Evolutionary conservation across 2,888 invertebrate species (phyloP).

Genomic region (Macaria notata): DNA sequence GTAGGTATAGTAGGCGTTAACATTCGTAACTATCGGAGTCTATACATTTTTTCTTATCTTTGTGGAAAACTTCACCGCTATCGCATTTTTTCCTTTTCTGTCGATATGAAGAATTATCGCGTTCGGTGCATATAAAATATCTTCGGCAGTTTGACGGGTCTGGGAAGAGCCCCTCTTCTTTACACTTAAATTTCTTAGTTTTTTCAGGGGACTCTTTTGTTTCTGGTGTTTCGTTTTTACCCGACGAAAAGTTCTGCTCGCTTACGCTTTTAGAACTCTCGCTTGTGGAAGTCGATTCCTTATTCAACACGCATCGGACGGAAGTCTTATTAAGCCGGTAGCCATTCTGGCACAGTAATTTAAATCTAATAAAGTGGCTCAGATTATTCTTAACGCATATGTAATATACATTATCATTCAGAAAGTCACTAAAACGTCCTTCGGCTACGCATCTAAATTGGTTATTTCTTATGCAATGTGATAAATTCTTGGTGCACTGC

Average conservation of each 20-base stretch:
- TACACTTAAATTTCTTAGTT: slow-evolving; percentile 36
- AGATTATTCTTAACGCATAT: slow-evolving; percentile 60
- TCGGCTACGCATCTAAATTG: slow-evolving; percentile 70
- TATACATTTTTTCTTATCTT: slow-evolving; percentile 58
- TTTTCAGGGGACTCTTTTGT: not conserved
- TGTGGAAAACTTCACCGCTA: slow-evolving; percentile 66
- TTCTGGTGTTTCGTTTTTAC: slow-evolving; percentile 20
- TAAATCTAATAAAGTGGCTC: slow-evolving; percentile 55
- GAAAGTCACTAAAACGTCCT: slow-evolving; percentile 64
- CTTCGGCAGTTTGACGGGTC: slow-evolving; percentile 62
- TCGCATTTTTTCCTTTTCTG: slow-evolving; percentile 66
- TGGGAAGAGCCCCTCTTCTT: slow-evolving; percentile 39
- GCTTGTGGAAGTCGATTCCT: slow-evolving; percentile 27
- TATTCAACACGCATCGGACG: slow-evolving; percentile 50
- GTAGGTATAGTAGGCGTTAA: slow-evolving; percentile 4
- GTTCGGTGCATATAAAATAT: slow-evolving; percentile 70
- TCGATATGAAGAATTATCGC: slow-evolving; percentile 47
- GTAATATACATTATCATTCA: slow-evolving; percentile 65
- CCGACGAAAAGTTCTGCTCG: slow-evolving; percentile 30
- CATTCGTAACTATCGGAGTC: slow-evolving; percentile 60
- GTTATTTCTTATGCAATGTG: slow-evolving; percentile 72
- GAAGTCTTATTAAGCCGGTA: slow-evolving; percentile 57
- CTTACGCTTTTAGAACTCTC: slow-evolving; percentile 36
- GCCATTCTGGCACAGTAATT: slow-evolving; percentile 62
- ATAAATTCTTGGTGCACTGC: slow-evolving; percentile 70